Percentiles rank a stretch among this genome's conserved stretches.
phyloP scores from a whole-genome alignment of 2,888 invertebrate genomes.

The Aethes cnicana region DNA sequence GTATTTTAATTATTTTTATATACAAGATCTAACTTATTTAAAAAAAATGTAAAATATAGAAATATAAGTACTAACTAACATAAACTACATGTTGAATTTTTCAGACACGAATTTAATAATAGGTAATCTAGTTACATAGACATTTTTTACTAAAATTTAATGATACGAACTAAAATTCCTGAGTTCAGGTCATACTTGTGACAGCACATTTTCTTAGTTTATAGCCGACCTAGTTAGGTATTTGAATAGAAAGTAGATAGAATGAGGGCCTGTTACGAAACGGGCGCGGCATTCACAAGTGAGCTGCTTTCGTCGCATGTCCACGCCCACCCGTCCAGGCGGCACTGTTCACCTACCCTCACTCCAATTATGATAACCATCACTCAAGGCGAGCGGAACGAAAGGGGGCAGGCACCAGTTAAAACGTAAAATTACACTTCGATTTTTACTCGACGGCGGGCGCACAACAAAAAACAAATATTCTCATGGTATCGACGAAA shows the following conservation, averaged over 20 bases:
- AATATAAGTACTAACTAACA: too few species aligned
- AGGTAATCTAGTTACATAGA: too few species aligned
- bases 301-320: conserved; percentile 53
- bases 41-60: too few species aligned
- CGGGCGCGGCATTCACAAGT: conserved; percentile 27
- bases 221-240: conserved; percentile 18
- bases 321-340: conserved; percentile 65
- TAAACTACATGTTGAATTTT: too few species aligned
- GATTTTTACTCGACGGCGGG: conserved; percentile 77
- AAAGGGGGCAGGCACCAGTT: conserved; percentile 80
- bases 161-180: too few species aligned
- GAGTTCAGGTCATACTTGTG: too few species aligned
- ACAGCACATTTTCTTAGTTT: not conserved
- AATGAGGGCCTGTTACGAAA: conserved; percentile 17
- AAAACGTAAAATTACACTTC: conserved; percentile 81
- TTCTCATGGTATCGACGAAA: conserved; percentile 82
- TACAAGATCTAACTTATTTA: too few species aligned
- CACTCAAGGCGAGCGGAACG: conserved; percentile 82
- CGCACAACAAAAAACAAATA: conserved; percentile 81
- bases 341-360: conserved; percentile 74
- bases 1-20: too few species aligned
- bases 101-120: too few species aligned
- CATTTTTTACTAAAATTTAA: too few species aligned
- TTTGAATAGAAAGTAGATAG: conserved; percentile 4
- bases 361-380: conserved; percentile 81